Evolutionary conservation across 2,888 invertebrate species (phyloP).

Genomic region (Amiota mariae): DNA sequence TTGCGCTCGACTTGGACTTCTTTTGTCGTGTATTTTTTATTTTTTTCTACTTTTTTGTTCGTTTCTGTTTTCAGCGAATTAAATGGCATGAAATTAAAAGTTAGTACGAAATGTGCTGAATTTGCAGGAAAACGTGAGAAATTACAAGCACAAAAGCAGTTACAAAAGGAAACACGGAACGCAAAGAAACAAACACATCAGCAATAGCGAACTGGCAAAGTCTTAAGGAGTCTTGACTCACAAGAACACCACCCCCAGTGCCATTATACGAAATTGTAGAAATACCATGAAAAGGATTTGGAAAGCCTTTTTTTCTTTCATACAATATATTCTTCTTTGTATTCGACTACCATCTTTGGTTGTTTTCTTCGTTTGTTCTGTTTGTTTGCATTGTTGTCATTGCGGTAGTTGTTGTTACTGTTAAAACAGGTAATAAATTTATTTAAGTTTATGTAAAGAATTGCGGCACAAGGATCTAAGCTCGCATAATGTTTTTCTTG

Average conservation of each 20-base stretch:
- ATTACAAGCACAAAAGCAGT: conserved; percentile 61
- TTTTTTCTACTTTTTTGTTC: conserved; percentile 41
- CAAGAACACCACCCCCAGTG: neutral
- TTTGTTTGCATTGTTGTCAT: conserved; percentile 26
- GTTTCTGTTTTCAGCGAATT: conserved; percentile 60
- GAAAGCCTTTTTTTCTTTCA: conserved; percentile 54
- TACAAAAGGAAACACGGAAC: conserved; percentile 45
- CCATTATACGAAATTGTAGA: neutral
- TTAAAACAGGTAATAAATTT: conserved; percentile 27
- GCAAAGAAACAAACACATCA: conserved; percentile 38
- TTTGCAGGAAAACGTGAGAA: conserved; percentile 66
- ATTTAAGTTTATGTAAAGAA: conserved; percentile 23
- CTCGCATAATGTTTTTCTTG: neutral
- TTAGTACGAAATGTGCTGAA: conserved; percentile 66
- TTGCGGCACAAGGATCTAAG: conserved; percentile 18
- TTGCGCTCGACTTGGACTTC: neutral
- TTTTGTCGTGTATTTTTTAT: conserved; percentile 36
- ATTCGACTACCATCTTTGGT: neutral
- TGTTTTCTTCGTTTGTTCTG: neutral
- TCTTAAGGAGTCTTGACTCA: neutral
- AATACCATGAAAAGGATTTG: conserved; percentile 56
- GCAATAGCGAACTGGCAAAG: conserved; percentile 42
- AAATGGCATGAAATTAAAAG: conserved; percentile 69
- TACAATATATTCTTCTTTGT: conserved; percentile 8
- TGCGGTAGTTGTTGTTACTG: conserved; percentile 2